Evolutionary conservation across 2,113 vertebrate genomes (phyloP).

Genomic region (Crotalus horridus): DNA sequence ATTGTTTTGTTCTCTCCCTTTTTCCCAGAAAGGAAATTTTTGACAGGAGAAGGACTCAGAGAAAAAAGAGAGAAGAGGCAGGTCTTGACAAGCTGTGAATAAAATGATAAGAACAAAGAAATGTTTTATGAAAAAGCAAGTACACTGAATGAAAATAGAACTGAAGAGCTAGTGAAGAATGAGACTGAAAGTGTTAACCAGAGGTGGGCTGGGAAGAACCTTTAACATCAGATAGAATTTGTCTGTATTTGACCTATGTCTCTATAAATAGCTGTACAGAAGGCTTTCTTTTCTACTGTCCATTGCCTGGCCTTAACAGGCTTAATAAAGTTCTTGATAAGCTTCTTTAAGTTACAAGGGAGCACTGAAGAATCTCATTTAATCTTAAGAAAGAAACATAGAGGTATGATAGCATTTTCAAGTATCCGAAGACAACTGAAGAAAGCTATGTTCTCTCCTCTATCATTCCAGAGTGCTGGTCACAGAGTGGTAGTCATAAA

Average conservation of each 20-base stretch:
- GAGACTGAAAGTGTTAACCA: background rate
- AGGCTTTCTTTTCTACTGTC: background rate
- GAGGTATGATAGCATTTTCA: background rate
- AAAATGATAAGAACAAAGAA: background rate
- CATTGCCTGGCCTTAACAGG: background rate
- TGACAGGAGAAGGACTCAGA: background rate
- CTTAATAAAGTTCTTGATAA: background rate
- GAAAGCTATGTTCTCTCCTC: background rate
- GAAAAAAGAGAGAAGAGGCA: background rate
- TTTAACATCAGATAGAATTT: too few species aligned
- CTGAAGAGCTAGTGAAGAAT: background rate
- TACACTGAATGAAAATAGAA: background rate
- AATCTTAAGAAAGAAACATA: background rate
- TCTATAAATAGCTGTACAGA: background rate
- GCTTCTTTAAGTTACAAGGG: background rate
- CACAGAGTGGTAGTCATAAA: background rate
- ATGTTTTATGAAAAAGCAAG: constrained; percentile 4
- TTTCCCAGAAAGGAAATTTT: background rate
- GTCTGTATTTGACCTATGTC: background rate
- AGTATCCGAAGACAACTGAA: background rate
- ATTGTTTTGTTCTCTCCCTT: background rate
- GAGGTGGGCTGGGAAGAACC: background rate
- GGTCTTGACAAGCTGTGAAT: background rate
- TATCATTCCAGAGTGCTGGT: background rate
- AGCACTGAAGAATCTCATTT: background rate